These are phyloP conservation scores for Itoplectis maculator DNA, from an alignment of 2,888 invertebrate species.

Conservation along the genomic window DNA sequence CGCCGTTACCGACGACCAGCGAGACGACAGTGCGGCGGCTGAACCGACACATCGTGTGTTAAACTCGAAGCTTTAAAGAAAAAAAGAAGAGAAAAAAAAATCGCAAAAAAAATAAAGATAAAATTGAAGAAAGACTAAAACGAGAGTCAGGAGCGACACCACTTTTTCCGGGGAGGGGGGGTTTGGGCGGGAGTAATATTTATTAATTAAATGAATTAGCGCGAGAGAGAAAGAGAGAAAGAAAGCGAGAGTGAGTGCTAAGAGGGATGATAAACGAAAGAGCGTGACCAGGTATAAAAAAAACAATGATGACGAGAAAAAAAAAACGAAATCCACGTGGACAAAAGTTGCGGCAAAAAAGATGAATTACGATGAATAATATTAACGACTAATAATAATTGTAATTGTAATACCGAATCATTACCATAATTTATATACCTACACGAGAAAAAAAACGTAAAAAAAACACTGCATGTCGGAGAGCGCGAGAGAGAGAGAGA, in stretches of 20 bases:
- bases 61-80: conserved; percentile 29
- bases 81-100: conserved; percentile 28
- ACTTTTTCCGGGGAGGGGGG: conserved; percentile 13
- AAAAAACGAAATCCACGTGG: conserved; percentile 56
- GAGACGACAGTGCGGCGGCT: conserved; percentile 17
- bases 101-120: conserved; percentile 1
- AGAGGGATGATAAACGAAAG: conserved; percentile 44
- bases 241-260: conserved; percentile 33
- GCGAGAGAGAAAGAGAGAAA: conserved; percentile 1
- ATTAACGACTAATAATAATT: conserved; percentile 81
- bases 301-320: conserved; percentile 19
- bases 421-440: conserved; percentile 85
- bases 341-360: conserved; percentile 72
- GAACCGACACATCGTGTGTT: conserved; percentile 12
- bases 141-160: conserved; percentile 21
- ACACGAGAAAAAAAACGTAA: conserved; percentile 69
- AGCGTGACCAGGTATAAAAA: conserved; percentile 42
- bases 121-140: conserved; percentile 19
- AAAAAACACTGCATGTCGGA: conserved; percentile 65
- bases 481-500: conserved; percentile 58
- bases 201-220: conserved; percentile 54
- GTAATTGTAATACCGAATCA: conserved; percentile 83
- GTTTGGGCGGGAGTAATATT: conserved; percentile 41
- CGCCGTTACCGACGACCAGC: not conserved
- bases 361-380: conserved; percentile 76